Base-by-base conservation (phyloP, 2,113 vertebrate species). In the Xiphias gladius region DNA sequence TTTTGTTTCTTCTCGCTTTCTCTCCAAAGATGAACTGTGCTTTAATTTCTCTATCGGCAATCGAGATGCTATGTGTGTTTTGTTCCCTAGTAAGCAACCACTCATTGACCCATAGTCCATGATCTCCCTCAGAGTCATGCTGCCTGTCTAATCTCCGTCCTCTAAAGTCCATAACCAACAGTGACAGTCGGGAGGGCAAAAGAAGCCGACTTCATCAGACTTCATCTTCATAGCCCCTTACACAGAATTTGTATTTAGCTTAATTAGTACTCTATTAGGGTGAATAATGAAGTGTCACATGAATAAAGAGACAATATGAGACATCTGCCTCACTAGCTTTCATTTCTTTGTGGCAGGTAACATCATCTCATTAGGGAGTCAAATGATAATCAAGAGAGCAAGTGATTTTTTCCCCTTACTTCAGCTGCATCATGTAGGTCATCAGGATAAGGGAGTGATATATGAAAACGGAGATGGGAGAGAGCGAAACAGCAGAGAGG, bases 281-380 rank as follows among this genome's bases (percentile, higher is more conserved):
- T 87, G 84, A 88, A 83, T 88, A 85, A 91, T 86, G 77, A 79
- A 91, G 73, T 84, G 83, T 78, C 78, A 73, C 65, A 81, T 90
- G 66, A 86, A 89, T 83, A 70, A 88, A 91, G 84, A 87, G 69
- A 89, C 77, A 87, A 64, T 72, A 39, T 54, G 80, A 83, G 73
- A 88, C 82, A 81, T 88, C 79, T 78, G 84, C 74, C 78, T 87
- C 72, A 30, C 26, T 52, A 41, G 75, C 82, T 85, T 90, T 90
- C 86, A 86, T 89, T 80, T 78, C 79, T 84, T 65, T 66, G 77
- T 79, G 73, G 39, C 59, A 52, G 57, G 41, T 50, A 74, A 67
- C 66, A 75, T 69, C 85, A 52, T 61, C 71, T 80, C 76, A 91
- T 92, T 82, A 83, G 61, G 52, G 58, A 86, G 71, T 83, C 69